Base-by-base conservation (phyloP, 2,888 invertebrate genomes). In the Calameuta pallipes region DNA sequence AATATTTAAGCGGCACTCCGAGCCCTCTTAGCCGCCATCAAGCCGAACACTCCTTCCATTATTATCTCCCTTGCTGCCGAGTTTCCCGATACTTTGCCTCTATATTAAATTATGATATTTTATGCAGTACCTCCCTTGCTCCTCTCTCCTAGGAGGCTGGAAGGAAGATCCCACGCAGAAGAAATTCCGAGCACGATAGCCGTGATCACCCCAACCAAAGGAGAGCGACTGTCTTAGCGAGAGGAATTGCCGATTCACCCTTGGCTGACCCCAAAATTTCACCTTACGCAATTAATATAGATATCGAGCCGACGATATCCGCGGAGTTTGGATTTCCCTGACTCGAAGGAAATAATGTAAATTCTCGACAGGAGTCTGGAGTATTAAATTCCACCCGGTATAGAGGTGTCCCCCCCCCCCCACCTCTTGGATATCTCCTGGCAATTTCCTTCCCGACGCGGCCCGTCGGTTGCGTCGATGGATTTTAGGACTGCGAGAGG, bases 31-130 rank as follows among this genome's bases (percentile, higher is more conserved):
- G 82, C 81, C 79, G 80, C 81, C 78, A 56, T 56, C 56, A 56
- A 56, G 56, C 56, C 23, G 23, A 56, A 56, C 56, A 56, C 56
- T 82, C 80, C 78, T 78, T 76, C 77, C 82, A 84, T 87, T 87
- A 86, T 87, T 87, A 85, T 82, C 83, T 80, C 78, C 80, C 80
- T 56, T 56, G 23, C 56, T 56, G 41, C 74, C 82, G 82, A 82
- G 83, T 85, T 85, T 87, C 83, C 87, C 87, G 81, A 87, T 86
- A 87, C 85, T 86, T 85, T 56, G 83, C 77, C 56, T 80, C 85
- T 82, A 82, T 85, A 86, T 86, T 85, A 86, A 86, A 86, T 87
- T 86, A 87, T 84, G 82, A 83, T 81, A 86, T 82, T 82, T 82
- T 78, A 56, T 56, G 15, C 56, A 56, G 23, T 9, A 56, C 23